Conservation (phyloP, 2,113 vertebrate species). For the Thermophis baileyi region DNA sequence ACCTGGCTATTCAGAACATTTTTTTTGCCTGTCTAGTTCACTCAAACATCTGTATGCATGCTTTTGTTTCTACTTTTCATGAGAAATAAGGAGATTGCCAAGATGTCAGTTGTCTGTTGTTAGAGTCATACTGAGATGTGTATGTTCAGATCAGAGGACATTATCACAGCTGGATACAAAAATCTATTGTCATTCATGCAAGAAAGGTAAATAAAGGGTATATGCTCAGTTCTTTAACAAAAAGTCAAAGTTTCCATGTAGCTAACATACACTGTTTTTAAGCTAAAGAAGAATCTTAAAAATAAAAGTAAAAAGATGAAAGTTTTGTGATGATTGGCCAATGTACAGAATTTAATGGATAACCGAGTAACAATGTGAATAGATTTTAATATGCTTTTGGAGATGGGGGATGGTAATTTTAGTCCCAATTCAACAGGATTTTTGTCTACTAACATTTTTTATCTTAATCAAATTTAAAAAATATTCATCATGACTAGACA, state of each 20-base stretch:
- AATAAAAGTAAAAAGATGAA: not conserved
- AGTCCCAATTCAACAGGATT: not conserved
- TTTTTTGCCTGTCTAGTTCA: slow-evolving; percentile 35
- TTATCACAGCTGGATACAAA: slow-evolving; percentile 61
- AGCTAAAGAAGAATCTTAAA: slow-evolving; percentile 18
- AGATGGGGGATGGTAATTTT: not conserved
- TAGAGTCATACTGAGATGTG: slow-evolving; percentile 37
- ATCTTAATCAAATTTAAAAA: not conserved
- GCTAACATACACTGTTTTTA: slow-evolving; percentile 34
- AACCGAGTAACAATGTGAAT: not conserved
- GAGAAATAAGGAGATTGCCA: slow-evolving; percentile 41
- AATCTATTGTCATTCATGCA: slow-evolving; percentile 39
- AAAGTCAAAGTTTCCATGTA: slow-evolving; percentile 32
- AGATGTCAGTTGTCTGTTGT: slow-evolving; percentile 47
- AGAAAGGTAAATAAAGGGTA: slow-evolving; percentile 50
- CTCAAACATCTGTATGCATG: not conserved
- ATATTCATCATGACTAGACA: not conserved
- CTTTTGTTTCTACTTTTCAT: slow-evolving; percentile 44
- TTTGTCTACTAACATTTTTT: not conserved
- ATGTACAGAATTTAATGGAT: not conserved
- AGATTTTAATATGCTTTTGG: not conserved
- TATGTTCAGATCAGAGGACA: slow-evolving; percentile 42
- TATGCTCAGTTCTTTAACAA: slow-evolving; percentile 48
- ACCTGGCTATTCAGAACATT: slow-evolving; percentile 12
- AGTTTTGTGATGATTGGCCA: not conserved